Percentiles rank a stretch among this genome's conserved stretches.
Conservation (phyloP, 2,797 vertebrate species). For the Euphonia xanthogaster region DNA sequence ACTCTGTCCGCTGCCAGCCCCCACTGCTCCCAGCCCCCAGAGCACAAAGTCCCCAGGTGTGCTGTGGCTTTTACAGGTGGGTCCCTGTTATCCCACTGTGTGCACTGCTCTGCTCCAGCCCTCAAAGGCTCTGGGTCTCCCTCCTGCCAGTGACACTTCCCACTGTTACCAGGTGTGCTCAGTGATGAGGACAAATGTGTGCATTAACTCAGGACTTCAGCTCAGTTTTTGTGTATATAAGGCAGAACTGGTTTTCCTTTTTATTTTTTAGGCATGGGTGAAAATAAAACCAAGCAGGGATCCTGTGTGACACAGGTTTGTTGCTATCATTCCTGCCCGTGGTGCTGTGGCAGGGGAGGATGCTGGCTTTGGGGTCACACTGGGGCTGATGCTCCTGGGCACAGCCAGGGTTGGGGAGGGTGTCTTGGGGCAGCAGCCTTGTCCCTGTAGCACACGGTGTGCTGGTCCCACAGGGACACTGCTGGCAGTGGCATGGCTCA, state of each 20-base stretch:
- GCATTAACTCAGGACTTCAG: neutral
- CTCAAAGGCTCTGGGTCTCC: neutral
- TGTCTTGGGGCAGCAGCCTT: neutral
- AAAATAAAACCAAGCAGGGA: slow-evolving; percentile 51
- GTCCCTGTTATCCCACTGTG: neutral
- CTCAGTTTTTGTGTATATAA: slow-evolving; percentile 38
- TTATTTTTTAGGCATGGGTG: slow-evolving; percentile 21
- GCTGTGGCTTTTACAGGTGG: neutral
- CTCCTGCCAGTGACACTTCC: neutral
- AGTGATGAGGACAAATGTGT: neutral
- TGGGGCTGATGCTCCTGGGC: accelerated
- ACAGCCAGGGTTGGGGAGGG: neutral
- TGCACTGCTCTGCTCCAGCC: neutral
- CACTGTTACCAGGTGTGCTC: neutral
- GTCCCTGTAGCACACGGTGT: accelerated
- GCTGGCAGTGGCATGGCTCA: neutral
- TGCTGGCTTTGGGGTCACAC: accelerated
- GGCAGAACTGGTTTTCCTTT: slow-evolving; percentile 18
- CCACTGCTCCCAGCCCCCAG: accelerated
- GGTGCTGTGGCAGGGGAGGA: neutral
- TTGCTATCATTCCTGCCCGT: accelerated
- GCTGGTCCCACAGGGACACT: neutral
- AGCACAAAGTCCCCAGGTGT: neutral
- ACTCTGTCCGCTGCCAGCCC: neutral
- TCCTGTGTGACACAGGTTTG: neutral